These are phyloP conservation scores for Bufo bufo DNA, from an alignment of 2,113 vertebrate species.

Conservation along the genomic window DNA sequence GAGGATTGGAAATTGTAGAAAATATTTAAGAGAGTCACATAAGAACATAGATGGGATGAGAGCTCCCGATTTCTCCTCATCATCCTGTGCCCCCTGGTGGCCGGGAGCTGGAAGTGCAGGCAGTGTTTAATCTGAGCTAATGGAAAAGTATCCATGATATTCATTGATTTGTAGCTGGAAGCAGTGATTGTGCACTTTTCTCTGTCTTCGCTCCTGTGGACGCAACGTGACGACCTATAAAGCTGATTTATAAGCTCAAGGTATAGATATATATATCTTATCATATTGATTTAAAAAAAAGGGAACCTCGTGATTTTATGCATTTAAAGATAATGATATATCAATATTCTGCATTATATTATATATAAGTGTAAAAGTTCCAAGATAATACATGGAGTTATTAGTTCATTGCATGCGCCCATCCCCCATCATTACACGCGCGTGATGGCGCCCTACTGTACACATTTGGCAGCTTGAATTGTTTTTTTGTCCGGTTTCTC, in stretches of 20 bases:
- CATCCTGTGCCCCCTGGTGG: neutral
- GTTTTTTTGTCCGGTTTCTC: no score
- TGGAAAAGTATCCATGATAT: neutral
- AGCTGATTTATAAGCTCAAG: conserved; percentile 1
- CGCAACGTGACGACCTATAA: neutral
- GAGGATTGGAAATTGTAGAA: no score
- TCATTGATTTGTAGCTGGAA: conserved; percentile 4
- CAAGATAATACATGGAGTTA: neutral
- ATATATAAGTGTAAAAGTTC: neutral
- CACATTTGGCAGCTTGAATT: no score
- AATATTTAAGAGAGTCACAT: neutral
- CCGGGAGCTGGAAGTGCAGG: neutral
- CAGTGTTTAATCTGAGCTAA: neutral
- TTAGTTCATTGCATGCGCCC: neutral
- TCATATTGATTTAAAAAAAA: neutral
- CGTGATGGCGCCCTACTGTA: no score
- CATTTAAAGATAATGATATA: neutral
- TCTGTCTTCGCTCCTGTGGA: neutral
- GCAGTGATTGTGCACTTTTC: conserved; percentile 1
- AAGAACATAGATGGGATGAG: neutral
- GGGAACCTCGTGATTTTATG: neutral
- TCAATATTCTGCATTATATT: neutral
- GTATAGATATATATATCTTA: neutral
- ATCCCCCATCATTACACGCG: neutral
- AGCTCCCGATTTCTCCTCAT: neutral